Evolutionary conservation across 92 coral and sea anemone species (phyloP), one percentile per base, ranked within the genome.

Genomic region (Plumapathes pennacea): DNA sequence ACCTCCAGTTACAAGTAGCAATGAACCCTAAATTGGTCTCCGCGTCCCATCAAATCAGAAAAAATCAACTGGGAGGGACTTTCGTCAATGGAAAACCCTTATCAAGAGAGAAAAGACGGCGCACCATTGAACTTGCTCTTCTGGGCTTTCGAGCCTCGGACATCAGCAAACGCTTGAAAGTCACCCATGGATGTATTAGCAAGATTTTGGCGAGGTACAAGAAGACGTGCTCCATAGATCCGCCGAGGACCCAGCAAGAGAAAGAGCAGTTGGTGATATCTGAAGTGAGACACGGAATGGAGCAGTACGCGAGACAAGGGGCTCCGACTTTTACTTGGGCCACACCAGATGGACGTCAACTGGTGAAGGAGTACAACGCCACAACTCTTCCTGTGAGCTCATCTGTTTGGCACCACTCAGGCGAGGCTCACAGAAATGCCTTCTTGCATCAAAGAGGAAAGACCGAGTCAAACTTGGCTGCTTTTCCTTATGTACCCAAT

Each of bases 101-200:
- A 1, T 87, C 90, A 12, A 55, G 42, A 38, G 85, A 85, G 6
- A 60, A 72, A 19, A 80, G 90, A 28, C 62, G 72, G 40, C 80
- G 80, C 36, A 84, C 83, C 26, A 62, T 83, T 4, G 56, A 79
- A 10, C 57, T 78, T 5, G 81, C 90, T 7, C 83, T 45, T 18
- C 70, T 56, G 54, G 96, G 96, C n/a, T 80, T 88, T n/a, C 78
- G 90, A 18, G 81, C 96, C 18, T 88, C 90, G 38, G 96, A 88
- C 25, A 88, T 88, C 21, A 88, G 96, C 46, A 83, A 90, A 8
- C 87, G 75, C 37, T 72, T 88, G 33, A 77, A 72, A 29, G 77
- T 88, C 24, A 83, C 90, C 1, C 90, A 83, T 57, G 96, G 90
- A 24, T 88, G 96, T 30, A 81, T 88, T 14, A 88, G 96, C 46